A percentile compares a stretch with the other conserved stretches of the same genome.
phyloP scores from a whole-genome alignment of 2,113 vertebrate genomes.

The Gymnobelideus leadbeateri region DNA sequence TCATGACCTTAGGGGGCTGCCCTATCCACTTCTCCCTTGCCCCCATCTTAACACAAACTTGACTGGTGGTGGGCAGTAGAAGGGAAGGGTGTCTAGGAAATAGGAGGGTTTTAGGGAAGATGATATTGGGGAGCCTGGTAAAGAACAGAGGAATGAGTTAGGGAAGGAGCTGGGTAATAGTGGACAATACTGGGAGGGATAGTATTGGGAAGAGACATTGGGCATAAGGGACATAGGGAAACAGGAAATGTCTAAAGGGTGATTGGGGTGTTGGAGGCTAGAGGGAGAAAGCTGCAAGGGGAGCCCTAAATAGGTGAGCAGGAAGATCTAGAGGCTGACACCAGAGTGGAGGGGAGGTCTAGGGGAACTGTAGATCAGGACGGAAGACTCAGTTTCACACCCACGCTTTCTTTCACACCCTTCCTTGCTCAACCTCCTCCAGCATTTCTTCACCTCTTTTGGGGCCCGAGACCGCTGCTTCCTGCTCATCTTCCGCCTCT shows the following conservation, averaged over 20 bases:
- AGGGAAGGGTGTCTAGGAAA: not conserved
- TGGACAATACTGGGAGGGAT: not conserved
- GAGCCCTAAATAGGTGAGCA: constrained; percentile 34
- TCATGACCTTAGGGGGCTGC: too few relatives aligned
- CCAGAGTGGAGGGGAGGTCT: constrained; percentile 83
- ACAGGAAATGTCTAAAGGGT: not conserved
- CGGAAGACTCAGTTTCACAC: not conserved
- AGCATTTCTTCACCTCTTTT: constrained; percentile 96
- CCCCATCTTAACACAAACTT: too few relatives aligned
- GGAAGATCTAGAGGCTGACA: accelerated
- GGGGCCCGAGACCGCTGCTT: constrained; percentile 94
- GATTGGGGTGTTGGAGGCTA: not conserved
- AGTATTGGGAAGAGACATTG: not conserved
- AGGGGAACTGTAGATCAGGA: too few relatives aligned
- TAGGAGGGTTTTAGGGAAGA: not conserved
- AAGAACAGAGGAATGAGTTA: too few relatives aligned
- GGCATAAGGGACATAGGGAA: not conserved
- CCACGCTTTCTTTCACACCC: not conserved
- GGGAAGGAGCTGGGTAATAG: not conserved
- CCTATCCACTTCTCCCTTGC: too few relatives aligned
- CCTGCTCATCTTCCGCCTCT: constrained; percentile 94
- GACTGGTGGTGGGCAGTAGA: not conserved
- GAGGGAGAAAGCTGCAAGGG: not conserved
- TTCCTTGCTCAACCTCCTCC: constrained; percentile 20
- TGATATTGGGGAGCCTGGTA: not conserved